phyloP scores from a whole-genome alignment of 2,888 invertebrate genomes.

The Lithophane ornitopus region DNA sequence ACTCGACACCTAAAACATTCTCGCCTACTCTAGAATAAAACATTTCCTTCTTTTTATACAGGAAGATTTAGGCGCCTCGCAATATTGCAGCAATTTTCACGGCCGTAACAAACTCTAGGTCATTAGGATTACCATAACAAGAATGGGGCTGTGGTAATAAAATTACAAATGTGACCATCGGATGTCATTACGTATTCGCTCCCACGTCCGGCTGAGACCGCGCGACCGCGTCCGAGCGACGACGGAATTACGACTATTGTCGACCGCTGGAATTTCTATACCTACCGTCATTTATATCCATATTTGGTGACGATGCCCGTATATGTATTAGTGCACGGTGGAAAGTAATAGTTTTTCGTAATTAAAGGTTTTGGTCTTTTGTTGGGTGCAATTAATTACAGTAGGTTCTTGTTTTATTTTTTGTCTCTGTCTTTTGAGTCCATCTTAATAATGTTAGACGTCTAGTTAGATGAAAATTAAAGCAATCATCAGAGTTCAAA shows the following conservation, averaged over 20 bases:
- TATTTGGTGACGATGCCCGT: constrained; percentile 55
- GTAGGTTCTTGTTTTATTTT: neutral
- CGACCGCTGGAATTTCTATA: constrained; percentile 64
- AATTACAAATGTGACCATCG: constrained; percentile 84
- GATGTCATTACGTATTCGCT: constrained; percentile 83
- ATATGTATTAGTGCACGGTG: constrained; percentile 54
- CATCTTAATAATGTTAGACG: neutral
- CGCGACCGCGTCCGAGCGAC: constrained; percentile 67
- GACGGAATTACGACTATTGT: constrained; percentile 77
- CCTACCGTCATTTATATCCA: constrained; percentile 45
- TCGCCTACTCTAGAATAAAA: constrained; percentile 14
- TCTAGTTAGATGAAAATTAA: neutral
- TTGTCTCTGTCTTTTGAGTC: neutral
- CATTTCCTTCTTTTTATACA: constrained; percentile 17
- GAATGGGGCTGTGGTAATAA: constrained; percentile 80
- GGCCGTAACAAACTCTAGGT: constrained; percentile 69
- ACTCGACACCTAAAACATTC: constrained; percentile 20
- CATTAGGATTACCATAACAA: constrained; percentile 81
- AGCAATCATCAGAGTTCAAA: neutral
- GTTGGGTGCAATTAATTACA: constrained; percentile 21
- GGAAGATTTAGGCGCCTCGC: constrained; percentile 45
- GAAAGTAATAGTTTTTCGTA: constrained; percentile 57
- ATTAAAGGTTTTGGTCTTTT: constrained; percentile 40
- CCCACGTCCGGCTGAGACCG: constrained; percentile 77
- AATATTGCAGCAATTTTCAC: constrained; percentile 58